Conservation (phyloP, 53 echinoderm and acorn worm species). For the Paelopatides confundens region DNA sequence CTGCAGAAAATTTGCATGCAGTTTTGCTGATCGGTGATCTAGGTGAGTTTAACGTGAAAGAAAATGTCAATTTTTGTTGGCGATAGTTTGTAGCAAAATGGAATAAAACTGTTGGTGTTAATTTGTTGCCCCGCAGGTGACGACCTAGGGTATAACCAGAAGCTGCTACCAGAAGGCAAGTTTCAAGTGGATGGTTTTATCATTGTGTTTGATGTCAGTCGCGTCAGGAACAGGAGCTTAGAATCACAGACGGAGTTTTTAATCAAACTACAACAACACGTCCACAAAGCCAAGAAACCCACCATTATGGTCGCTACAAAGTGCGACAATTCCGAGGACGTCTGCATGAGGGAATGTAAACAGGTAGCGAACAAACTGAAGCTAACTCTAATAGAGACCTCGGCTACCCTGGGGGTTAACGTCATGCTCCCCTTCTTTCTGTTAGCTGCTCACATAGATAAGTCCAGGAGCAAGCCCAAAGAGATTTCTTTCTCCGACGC, state of each 20-base stretch:
- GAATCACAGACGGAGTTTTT: slow-evolving; percentile 74
- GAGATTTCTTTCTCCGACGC: slow-evolving; percentile 71
- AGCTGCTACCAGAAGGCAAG: slow-evolving; percentile 85
- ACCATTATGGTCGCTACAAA: slow-evolving; percentile 84
- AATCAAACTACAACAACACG: slow-evolving; percentile 49
- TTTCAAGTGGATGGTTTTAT: slow-evolving; percentile 88
- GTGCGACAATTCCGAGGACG: slow-evolving; percentile 79
- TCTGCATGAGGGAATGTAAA: slow-evolving; percentile 49
- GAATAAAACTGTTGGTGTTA: no score
- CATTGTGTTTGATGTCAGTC: slow-evolving; percentile 78
- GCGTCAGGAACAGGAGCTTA: slow-evolving; percentile 29
- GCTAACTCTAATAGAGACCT: slow-evolving; percentile 82
- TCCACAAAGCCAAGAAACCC: slow-evolving; percentile 80
- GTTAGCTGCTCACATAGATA: slow-evolving; percentile 80
- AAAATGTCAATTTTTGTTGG: no score
- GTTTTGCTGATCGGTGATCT: no score
- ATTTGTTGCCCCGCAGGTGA: slow-evolving; percentile 68
- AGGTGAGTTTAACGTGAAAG: no score
- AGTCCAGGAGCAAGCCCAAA: slow-evolving; percentile 61
- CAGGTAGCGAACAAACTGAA: slow-evolving; percentile 46
- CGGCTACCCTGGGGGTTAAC: slow-evolving; percentile 84
- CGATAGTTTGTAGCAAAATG: background rate
- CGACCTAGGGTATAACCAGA: slow-evolving; percentile 76
- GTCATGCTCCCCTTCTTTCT: slow-evolving; percentile 84
- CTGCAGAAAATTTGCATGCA: no score